Conservation (phyloP, 2,113 vertebrate genomes). For the Gallinago paraguaiae region DNA sequence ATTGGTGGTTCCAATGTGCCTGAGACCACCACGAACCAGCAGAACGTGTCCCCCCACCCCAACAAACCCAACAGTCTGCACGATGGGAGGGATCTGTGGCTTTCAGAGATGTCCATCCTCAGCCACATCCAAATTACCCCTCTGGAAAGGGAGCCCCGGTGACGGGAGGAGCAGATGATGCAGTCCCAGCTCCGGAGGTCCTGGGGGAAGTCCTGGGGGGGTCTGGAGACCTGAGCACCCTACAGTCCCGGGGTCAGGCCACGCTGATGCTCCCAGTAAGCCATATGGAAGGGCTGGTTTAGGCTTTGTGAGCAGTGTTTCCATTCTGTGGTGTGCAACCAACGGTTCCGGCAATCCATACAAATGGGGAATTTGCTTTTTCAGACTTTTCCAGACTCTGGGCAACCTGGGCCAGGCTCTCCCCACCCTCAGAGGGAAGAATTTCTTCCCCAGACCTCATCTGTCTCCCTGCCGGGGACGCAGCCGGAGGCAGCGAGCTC, state of each 20-base stretch:
- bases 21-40: background rate
- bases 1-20: background rate
- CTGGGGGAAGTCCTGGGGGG: background rate
- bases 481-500: background rate
- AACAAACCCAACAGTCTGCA: background rate
- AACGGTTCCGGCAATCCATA: background rate
- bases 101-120: background rate
- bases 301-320: background rate
- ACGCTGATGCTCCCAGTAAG: background rate
- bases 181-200: background rate
- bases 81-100: background rate
- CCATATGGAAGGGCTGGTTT: background rate
- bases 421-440: background rate
- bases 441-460: background rate
- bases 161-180: background rate
- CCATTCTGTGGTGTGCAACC: too few relatives aligned
- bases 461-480: background rate
- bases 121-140: background rate
- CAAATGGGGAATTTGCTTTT: background rate
- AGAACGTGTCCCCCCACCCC: background rate
- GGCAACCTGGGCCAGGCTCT: background rate
- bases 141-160: background rate
- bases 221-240: background rate
- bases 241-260: background rate
- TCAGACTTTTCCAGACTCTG: background rate